Evolutionary conservation across 2,113 vertebrate species (phyloP), one percentile per base, ranked within the genome.

Genomic region (Jacana jacana): DNA sequence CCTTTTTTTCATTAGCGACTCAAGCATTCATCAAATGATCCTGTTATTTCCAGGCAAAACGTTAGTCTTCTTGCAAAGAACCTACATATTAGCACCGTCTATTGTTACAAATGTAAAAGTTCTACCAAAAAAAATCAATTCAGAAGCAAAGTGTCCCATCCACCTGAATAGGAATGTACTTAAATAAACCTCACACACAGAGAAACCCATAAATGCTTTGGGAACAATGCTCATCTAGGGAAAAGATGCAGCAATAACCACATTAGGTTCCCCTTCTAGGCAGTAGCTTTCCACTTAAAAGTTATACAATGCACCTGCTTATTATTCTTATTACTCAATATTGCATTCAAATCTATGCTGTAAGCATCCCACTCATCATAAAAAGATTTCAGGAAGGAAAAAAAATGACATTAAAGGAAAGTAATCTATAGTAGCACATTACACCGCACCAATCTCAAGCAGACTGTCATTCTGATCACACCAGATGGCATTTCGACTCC

Each of bases 1-100:
- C 69, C 71, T 91, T 91, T 61, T 77, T 79, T 87, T 94, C 96
- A 93, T 95, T 92, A 94, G 92, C 82, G 83, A 94, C 60, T 95
- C 72, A 64, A 95, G 86, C 52, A 40, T 89, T 95, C 95, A 84
- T 81, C 91, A 93, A 90, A 91, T 24, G 80, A 96, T 87, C 61
- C 73, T 46, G 52, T 48, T 96, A 84, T 69, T 93, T 91, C 44
- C 83, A 92, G 70, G 81, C 40, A 93, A 89, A 93, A 79, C 0
- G 4, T 86, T 88, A 69, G 77, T 69, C 73, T 33, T 91, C 65
- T 61, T 79, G 78, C 0, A 8, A 91, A 88, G 83, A 85, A 89
- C 58, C 63, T 72, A 49, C 8, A 48, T 76, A 93, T 89, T 91
- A 91, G 40, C 70, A 76, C 23, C 0, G 17, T 52, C 76, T 96